A percentile compares a stretch with the other conserved stretches of the same genome.
These are phyloP conservation scores for Momotus momota DNA, from an alignment of 2,797 vertebrate genomes.

Conservation along the genomic window DNA sequence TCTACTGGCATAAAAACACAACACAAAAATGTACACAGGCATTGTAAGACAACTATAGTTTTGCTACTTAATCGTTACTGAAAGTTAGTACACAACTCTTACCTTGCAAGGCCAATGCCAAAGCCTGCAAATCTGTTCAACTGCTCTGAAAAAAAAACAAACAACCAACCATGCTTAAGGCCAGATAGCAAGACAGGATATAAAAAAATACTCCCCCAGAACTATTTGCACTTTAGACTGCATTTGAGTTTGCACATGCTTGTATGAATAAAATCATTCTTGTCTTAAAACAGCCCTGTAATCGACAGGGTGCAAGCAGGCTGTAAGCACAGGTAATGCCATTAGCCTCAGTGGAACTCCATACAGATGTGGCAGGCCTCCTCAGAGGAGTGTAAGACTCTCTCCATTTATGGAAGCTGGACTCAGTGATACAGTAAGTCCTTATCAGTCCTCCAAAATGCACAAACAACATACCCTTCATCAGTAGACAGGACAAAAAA, in stretches of 20 bases:
- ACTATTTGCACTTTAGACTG: background rate
- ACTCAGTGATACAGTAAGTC: background rate
- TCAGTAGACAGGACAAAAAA: rapidly evolving
- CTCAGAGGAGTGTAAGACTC: background rate
- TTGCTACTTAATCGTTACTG: background rate
- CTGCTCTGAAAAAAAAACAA: conserved; percentile 85
- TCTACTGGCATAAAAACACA: background rate
- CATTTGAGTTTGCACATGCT: background rate
- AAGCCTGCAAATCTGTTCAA: conserved; percentile 96
- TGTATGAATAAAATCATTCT: background rate
- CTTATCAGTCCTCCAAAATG: background rate
- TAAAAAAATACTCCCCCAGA: background rate
- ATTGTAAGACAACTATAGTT: background rate
- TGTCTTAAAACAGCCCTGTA: background rate
- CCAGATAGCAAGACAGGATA: background rate
- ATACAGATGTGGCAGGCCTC: rapidly evolving
- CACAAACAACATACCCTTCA: background rate
- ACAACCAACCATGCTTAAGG: background rate
- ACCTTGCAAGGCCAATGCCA: conserved; percentile 97
- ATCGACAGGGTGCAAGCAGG: background rate
- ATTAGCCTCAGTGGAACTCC: background rate
- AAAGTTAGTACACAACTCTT: conserved; percentile 12
- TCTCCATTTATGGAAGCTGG: background rate
- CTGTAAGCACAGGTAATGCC: rapidly evolving
- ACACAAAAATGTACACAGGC: rapidly evolving